Conservation (phyloP, 2,113 vertebrate species). For the Misgurnus mizolepis region DNA sequence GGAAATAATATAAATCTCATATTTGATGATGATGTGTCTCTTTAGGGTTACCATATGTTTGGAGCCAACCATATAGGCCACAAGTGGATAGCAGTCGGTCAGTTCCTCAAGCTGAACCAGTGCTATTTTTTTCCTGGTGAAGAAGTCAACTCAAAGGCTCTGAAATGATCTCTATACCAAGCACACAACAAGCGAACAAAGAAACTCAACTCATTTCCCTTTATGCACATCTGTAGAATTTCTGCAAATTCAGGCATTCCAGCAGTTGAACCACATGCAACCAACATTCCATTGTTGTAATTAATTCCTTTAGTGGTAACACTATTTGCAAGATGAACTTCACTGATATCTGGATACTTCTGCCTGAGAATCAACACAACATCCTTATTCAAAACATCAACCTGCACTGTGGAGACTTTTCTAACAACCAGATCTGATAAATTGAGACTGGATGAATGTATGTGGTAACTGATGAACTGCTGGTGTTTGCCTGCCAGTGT, state of each 20-base stretch:
- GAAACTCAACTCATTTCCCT: not conserved
- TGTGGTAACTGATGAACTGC: not conserved
- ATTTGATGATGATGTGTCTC: constrained; percentile 40
- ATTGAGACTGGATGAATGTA: not conserved
- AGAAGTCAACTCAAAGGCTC: constrained; percentile 3
- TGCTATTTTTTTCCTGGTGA: constrained; percentile 26
- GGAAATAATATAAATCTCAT: not conserved
- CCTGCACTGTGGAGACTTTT: constrained; percentile 11
- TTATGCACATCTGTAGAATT: constrained; percentile 42
- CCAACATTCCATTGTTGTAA: constrained; percentile 44
- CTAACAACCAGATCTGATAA: not conserved
- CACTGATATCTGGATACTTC: constrained; percentile 42
- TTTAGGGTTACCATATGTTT: constrained; percentile 48
- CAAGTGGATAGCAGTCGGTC: constrained; percentile 7
- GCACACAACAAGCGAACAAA: too few relatives aligned
- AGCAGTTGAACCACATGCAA: constrained; percentile 35
- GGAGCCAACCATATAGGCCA: constrained; percentile 37
- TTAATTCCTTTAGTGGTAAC: constrained; percentile 40
- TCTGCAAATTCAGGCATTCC: constrained; percentile 42
- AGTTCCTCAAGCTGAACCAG: not conserved
- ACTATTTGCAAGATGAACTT: constrained; percentile 39
- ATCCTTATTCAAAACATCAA: too few relatives aligned
- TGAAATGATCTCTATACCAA: too few relatives aligned
- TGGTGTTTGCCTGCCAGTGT: too few relatives aligned
- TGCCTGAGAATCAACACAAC: constrained; percentile 16